Conservation (phyloP, 2,797 vertebrate genomes). For the Tympanoctomys barrerae region DNA sequence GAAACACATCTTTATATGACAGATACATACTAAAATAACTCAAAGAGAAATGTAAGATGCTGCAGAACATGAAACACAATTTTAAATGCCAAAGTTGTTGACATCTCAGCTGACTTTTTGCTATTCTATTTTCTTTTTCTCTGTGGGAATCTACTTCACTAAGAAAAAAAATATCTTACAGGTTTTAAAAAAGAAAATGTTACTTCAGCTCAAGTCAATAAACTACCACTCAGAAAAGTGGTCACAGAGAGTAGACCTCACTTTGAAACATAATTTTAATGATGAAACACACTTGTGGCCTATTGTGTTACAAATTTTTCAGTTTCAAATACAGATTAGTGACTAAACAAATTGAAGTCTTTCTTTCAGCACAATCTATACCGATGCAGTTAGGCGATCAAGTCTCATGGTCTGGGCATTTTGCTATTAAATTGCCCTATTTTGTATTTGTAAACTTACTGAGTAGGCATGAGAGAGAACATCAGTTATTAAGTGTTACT, state of each 20-base stretch:
- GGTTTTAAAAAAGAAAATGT: constrained; percentile 54
- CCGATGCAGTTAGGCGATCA: neutral
- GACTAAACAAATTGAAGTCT: neutral
- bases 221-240: neutral
- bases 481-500: neutral
- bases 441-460: neutral
- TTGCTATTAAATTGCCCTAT: neutral
- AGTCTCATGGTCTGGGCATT: neutral
- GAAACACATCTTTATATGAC: neutral
- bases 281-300: neutral
- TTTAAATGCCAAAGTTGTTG: constrained; percentile 54
- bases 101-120: constrained; percentile 30
- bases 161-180: neutral
- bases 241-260: neutral
- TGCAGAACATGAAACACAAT: constrained; percentile 44
- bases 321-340: constrained; percentile 19
- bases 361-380: neutral
- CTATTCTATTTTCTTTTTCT: constrained; percentile 50
- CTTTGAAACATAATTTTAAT: neutral
- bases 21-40: neutral
- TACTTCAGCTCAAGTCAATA: constrained; percentile 30
- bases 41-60: neutral
- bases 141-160: neutral
- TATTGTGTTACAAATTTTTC: neutral
- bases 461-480: neutral